Evolutionary conservation across 2,888 invertebrate species (phyloP), one percentile per base, ranked within the genome.

Genomic region (Caenorhabditis wallacei): DNA sequence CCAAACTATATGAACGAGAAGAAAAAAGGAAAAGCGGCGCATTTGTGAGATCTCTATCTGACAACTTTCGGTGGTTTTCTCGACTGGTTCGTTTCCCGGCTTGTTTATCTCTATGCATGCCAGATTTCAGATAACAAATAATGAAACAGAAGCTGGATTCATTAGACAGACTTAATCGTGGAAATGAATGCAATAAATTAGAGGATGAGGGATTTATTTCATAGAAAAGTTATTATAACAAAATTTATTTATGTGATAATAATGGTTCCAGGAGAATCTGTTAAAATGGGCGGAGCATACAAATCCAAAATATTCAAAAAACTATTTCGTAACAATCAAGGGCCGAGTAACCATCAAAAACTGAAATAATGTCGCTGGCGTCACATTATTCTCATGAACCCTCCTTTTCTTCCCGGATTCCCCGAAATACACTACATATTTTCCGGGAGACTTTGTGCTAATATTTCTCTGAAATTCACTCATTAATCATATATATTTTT

Each of bases 241-340:
- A n/a, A n/a, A n/a, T n/a, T n/a, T n/a, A n/a, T n/a, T n/a, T n/a
- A n/a, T n/a, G n/a, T n/a, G n/a, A n/a, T n/a, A n/a, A n/a, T n/a
- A n/a, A n/a, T n/a, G n/a, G n/a, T n/a, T n/a, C n/a, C n/a, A n/a
- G n/a, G n/a, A n/a, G n/a, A n/a, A n/a, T n/a, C n/a, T n/a, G n/a
- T n/a, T n/a, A n/a, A n/a, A n/a, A n/a, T n/a, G n/a, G n/a, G n/a
- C n/a, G n/a, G n/a, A n/a, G n/a, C n/a, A n/a, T n/a, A n/a, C n/a
- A n/a, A n/a, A n/a, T n/a, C n/a, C n/a, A n/a, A n/a, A n/a, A n/a
- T n/a, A n/a, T n/a, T n/a, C n/a, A n/a, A n/a, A n/a, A n/a, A n/a
- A n/a, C n/a, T 68, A 87, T 83, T 87, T 87, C 13, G 87, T 86
- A 24, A 87, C 71, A 53, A 82, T 80, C 18, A 87, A 59, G 7